phyloP scores from a whole-genome alignment of 2,797 vertebrate species.

The Sciaenops ocellatus region DNA sequence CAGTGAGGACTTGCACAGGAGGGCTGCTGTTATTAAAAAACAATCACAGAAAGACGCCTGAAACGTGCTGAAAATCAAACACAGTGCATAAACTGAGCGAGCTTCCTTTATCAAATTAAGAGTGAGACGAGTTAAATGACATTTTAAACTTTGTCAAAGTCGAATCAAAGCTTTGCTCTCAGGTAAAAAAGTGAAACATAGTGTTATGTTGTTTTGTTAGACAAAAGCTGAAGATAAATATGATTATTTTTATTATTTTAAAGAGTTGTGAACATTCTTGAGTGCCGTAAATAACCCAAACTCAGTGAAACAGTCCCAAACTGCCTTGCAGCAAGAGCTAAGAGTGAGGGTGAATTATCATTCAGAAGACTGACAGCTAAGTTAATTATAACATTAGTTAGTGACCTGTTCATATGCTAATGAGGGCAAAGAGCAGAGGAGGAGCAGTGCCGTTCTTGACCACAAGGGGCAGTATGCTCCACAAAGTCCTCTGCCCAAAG shows the following conservation, averaged over 20 bases:
- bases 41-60: neutral
- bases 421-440: conserved; percentile 54
- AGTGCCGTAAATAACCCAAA: neutral
- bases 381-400: conserved; percentile 39
- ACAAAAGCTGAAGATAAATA: conserved; percentile 18
- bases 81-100: neutral
- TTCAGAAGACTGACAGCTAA: neutral
- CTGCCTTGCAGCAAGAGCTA: neutral
- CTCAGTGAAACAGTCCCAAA: conserved; percentile 8
- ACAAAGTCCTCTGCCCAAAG: conserved; percentile 83
- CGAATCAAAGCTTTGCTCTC: neutral
- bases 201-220: neutral
- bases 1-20: conserved; percentile 29
- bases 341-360: neutral
- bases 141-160: conserved; percentile 27
- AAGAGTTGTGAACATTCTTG: neutral
- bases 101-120: neutral
- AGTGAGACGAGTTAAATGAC: neutral
- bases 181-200: neutral
- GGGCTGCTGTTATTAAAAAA: conserved; percentile 8
- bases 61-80: neutral
- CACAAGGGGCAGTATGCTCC: conserved; percentile 85
- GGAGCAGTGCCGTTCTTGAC: conserved; percentile 59
- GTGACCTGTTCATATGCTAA: conserved; percentile 63
- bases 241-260: neutral